Conservation (phyloP, 2,797 vertebrate species). For the Enteromius paludinosus region DNA sequence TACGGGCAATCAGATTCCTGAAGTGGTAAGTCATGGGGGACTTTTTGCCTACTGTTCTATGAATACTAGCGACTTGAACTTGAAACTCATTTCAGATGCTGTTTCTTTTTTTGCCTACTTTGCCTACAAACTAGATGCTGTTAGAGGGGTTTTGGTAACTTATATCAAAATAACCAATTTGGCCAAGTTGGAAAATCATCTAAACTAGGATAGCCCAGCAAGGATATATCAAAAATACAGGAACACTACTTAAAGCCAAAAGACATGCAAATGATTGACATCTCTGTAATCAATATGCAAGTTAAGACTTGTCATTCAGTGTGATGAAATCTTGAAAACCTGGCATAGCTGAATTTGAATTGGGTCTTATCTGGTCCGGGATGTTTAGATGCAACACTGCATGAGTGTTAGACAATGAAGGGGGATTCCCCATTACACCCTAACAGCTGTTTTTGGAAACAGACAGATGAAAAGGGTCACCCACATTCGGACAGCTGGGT, state of each 20-base stretch:
- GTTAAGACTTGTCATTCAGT: conserved; percentile 38
- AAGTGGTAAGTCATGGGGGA: not conserved
- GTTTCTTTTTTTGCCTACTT: too few relatives aligned
- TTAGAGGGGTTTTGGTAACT: not conserved
- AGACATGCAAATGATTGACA: conserved; percentile 24
- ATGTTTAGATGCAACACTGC: not conserved
- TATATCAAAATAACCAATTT: not conserved
- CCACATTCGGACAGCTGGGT: conserved; percentile 49
- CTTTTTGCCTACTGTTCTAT: not conserved
- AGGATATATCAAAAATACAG: not conserved
- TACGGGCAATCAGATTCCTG: not conserved
- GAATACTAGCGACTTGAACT: not conserved
- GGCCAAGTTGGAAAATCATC: not conserved
- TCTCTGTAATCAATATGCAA: conserved; percentile 29
- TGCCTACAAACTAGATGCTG: not conserved
- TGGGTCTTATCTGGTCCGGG: not conserved
- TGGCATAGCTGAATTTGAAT: conserved; percentile 23
- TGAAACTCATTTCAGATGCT: not conserved
- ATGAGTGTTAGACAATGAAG: conserved; percentile 11
- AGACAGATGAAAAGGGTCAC: conserved; percentile 12
- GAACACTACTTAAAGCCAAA: not conserved
- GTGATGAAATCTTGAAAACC: conserved; percentile 29
- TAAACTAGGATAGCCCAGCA: not conserved
- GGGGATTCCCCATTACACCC: conserved; percentile 17
- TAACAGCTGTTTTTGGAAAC: conserved; percentile 34